A percentile compares a stretch with the other conserved stretches of the same genome.
Conservation (phyloP, 2,888 invertebrate species). For the Erebia palarica region DNA sequence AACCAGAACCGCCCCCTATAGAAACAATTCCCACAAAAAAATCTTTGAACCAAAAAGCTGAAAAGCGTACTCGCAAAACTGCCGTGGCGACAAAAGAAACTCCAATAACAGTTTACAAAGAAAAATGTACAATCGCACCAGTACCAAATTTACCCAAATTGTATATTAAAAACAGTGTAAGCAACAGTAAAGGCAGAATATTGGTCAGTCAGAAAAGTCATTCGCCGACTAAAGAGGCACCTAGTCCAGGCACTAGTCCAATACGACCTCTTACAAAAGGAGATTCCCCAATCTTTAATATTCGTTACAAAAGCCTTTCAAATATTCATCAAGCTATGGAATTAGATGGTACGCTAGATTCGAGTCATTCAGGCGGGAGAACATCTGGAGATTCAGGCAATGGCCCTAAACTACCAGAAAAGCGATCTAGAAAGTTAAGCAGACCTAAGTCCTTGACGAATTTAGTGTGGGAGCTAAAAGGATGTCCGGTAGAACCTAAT, state of each 20-base stretch:
- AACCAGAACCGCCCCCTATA: conserved; percentile 95
- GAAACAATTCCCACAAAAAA: conserved; percentile 95
- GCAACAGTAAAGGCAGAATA: conserved; percentile 84
- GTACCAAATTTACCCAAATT: conserved; percentile 86
- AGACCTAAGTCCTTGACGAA: conserved; percentile 93
- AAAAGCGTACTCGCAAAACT: conserved; percentile 88
- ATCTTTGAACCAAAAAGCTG: conserved; percentile 83
- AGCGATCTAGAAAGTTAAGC: conserved; percentile 90
- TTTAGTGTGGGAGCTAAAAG: conserved; percentile 90
- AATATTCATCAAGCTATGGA: conserved; percentile 89
- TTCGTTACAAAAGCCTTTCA: conserved; percentile 86
- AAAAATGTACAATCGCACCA: conserved; percentile 81
- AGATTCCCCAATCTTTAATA: conserved; percentile 89
- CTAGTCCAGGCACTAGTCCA: conserved; percentile 83
- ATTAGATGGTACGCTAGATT: conserved; percentile 92
- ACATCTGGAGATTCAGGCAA: conserved; percentile 92
- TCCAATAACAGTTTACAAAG: conserved; percentile 80
- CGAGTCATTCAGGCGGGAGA: conserved; percentile 93
- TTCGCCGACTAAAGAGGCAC: conserved; percentile 87
- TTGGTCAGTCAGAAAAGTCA: conserved; percentile 87
- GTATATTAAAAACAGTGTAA: conserved; percentile 89
- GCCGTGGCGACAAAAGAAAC: conserved; percentile 83
- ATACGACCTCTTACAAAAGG: conserved; percentile 83
- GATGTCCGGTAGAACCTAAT: conserved; percentile 69
- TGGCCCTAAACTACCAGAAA: conserved; percentile 90